These are phyloP conservation scores for Mesorhabditis belari DNA, from an alignment of 2,888 invertebrate species.

Conservation along the genomic window DNA sequence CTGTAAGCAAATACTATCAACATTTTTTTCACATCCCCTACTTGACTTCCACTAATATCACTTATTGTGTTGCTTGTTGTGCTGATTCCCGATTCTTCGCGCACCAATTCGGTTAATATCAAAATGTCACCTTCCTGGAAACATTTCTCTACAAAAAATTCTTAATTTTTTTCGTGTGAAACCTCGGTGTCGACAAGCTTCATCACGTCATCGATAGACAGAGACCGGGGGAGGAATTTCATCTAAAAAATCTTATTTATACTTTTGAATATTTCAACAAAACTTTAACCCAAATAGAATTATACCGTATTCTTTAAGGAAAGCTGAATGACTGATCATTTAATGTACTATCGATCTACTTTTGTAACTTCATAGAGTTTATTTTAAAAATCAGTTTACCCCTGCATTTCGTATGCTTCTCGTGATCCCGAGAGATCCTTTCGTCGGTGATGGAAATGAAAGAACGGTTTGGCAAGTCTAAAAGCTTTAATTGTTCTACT, in stretches of 20 bases:
- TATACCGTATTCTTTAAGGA: too few relatives aligned
- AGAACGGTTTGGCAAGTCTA: constrained; percentile 37
- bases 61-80: constrained; percentile 15
- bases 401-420: neutral
- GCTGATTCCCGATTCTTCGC: constrained; percentile 25
- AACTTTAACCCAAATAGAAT: too few relatives aligned
- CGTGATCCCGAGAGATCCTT: constrained; percentile 8
- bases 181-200: constrained; percentile 27
- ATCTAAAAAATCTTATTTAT: neutral
- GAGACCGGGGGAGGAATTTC: constrained; percentile 24
- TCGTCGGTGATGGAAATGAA: constrained; percentile 38
- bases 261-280: neutral
- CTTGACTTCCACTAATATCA: constrained; percentile 10
- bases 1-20: constrained; percentile 9
- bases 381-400: neutral
- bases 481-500: neutral
- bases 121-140: constrained; percentile 29
- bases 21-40: neutral
- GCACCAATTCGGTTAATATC: constrained; percentile 28
- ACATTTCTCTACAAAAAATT: neutral
- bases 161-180: neutral
- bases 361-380: constrained; percentile 13
- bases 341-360: neutral
- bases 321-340: too few relatives aligned
- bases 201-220: constrained; percentile 51